Evolutionary conservation across 2,888 invertebrate genomes (phyloP).

Genomic region (Chironomus riparius): DNA sequence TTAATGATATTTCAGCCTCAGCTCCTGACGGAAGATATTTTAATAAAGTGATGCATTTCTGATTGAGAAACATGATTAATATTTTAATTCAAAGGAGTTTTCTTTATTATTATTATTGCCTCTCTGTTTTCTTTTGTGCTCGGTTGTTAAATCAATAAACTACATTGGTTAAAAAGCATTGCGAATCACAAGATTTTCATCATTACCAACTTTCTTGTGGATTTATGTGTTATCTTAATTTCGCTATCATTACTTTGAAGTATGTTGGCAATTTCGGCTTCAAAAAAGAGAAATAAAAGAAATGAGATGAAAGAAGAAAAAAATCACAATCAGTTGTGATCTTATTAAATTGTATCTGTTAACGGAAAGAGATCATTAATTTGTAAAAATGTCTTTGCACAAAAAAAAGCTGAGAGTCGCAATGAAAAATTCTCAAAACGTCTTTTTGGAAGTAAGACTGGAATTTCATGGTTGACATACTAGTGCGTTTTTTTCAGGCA

Average conservation of each 20-base stretch:
- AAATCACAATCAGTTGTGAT: neutral
- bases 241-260: neutral
- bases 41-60: neutral
- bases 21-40: too few relatives aligned
- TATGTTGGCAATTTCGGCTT: neutral
- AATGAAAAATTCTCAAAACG: too few relatives aligned
- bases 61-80: neutral
- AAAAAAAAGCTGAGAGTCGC: too few relatives aligned
- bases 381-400: slow-evolving; percentile 9
- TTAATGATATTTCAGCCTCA: neutral
- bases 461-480: too few relatives aligned
- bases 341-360: slow-evolving; percentile 20
- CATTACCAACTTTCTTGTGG: neutral
- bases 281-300: neutral
- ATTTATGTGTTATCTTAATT: neutral
- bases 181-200: too few relatives aligned
- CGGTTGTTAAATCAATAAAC: neutral
- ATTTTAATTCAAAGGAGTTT: neutral
- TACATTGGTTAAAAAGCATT: neutral
- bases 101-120: neutral
- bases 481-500: too few relatives aligned
- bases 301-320: neutral
- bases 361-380: slow-evolving; percentile 17
- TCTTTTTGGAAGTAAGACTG: too few relatives aligned
- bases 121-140: neutral